Percentiles rank a stretch among this genome's conserved stretches.
Evolutionary conservation across 2,113 vertebrate species (phyloP).

Genomic region (Atractosteus spatula): DNA sequence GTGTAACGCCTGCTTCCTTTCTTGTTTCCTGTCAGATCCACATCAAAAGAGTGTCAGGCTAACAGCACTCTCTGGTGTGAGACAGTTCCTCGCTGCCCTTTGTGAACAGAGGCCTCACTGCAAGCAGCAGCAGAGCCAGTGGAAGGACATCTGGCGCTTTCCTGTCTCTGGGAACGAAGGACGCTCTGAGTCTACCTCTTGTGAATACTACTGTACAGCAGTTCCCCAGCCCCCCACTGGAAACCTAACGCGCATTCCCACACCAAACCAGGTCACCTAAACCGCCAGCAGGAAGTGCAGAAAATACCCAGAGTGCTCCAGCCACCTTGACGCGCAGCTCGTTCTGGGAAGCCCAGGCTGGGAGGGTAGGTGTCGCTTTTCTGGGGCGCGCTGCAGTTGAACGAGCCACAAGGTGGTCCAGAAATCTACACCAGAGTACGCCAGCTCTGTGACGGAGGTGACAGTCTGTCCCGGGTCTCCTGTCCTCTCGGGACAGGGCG

Average conservation of each 20-base stretch:
- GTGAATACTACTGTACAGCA: constrained; percentile 86
- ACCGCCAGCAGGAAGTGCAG: too few species aligned
- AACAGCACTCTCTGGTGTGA: constrained; percentile 43
- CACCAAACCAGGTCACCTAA: too few species aligned
- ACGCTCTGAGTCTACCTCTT: constrained; percentile 73
- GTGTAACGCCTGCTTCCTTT: constrained; percentile 26
- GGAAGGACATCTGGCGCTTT: not conserved
- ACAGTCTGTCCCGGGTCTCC: too few species aligned
- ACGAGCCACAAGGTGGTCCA: too few species aligned
- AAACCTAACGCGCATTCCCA: too few species aligned
- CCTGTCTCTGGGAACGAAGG: not conserved
- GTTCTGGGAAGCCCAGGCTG: not conserved
- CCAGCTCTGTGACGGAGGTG: too few species aligned
- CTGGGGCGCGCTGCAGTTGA: too few species aligned
- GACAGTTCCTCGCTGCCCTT: not conserved
- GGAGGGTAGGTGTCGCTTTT: not conserved
- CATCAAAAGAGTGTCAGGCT: constrained; percentile 88
- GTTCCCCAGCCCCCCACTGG: not conserved
- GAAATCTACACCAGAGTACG: too few species aligned
- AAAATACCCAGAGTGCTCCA: not conserved
- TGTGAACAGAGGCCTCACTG: not conserved
- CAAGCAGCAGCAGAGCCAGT: not conserved
- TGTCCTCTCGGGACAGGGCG: too few species aligned
- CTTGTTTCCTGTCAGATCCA: constrained; percentile 82
- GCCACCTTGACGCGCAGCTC: too few species aligned